A percentile compares a stretch with the other conserved stretches of the same genome.
These are phyloP conservation scores for Drosophila kepulauana DNA, from an alignment of 1,140 invertebrate species.

Conservation along the genomic window DNA sequence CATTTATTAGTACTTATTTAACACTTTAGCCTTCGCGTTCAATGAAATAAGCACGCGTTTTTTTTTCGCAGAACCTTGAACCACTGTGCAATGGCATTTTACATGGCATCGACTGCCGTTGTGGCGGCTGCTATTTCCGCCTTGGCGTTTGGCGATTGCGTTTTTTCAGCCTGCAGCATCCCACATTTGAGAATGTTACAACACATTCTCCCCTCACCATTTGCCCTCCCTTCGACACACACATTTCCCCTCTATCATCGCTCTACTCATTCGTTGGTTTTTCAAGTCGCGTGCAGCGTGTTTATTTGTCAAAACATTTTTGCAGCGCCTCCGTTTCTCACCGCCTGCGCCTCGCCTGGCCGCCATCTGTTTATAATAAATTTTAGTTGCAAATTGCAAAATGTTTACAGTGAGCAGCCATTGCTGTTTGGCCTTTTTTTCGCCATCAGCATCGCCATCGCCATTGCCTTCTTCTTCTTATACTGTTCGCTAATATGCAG, in stretches of 20 bases:
- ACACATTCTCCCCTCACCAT: background rate
- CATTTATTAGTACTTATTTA: background rate
- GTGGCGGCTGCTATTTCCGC: constrained; percentile 44
- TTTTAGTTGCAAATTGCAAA: constrained; percentile 65
- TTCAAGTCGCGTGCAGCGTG: constrained; percentile 73
- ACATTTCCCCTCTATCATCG: too few relatives aligned
- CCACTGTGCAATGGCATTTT: constrained; percentile 45
- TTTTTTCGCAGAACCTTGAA: constrained; percentile 25
- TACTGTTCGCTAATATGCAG: constrained; percentile 60
- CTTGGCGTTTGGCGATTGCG: constrained; percentile 34
- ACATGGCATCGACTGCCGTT: constrained; percentile 15
- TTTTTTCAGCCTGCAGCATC: constrained; percentile 35
- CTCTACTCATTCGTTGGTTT: background rate
- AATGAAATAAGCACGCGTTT: background rate
- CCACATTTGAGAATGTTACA: constrained; percentile 33
- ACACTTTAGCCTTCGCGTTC: background rate
- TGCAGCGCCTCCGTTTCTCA: constrained; percentile 40
- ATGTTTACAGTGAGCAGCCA: constrained; percentile 65
- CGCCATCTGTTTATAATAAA: constrained; percentile 79
- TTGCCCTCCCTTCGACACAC: background rate
- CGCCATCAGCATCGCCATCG: background rate
- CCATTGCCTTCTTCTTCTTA: background rate
- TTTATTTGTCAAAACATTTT: constrained; percentile 81
- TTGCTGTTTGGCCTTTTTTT: constrained; percentile 34
- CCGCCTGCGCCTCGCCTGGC: constrained; percentile 47